phyloP scores from a whole-genome alignment of 2,888 invertebrate species.

The Marronus borbonicus region DNA sequence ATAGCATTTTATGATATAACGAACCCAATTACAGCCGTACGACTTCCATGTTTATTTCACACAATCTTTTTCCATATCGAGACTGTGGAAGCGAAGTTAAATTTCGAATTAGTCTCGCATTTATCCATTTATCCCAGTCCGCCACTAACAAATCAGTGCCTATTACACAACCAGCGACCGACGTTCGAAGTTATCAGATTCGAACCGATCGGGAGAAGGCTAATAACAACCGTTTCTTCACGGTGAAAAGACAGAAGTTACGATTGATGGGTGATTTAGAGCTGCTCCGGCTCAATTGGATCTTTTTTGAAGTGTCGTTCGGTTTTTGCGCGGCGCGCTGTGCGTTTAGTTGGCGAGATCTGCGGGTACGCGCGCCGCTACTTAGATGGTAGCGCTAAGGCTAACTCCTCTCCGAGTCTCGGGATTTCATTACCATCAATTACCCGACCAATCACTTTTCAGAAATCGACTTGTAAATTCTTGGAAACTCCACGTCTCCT shows the following conservation, averaged over 20 bases:
- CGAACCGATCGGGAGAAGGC: slow-evolving; percentile 6
- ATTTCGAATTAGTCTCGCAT: slow-evolving; percentile 17
- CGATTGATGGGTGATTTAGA: slow-evolving; percentile 38
- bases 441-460: slow-evolving; percentile 56
- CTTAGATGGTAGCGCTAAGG: slow-evolving; percentile 42
- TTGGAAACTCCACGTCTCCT: slow-evolving; percentile 35
- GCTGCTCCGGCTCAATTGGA: slow-evolving; percentile 27
- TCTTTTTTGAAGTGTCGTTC: slow-evolving; percentile 32
- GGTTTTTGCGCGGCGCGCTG: slow-evolving; percentile 15
- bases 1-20: slow-evolving; percentile 25
- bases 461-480: slow-evolving; percentile 55
- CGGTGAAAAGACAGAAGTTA: slow-evolving; percentile 14
- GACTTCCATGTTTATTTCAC: slow-evolving; percentile 31
- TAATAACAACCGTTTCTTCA: slow-evolving; percentile 31
- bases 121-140: slow-evolving; percentile 17
- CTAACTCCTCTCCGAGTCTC: slow-evolving; percentile 13
- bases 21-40: background rate
- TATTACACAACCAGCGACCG: slow-evolving; percentile 8
- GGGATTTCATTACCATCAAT: slow-evolving; percentile 55
- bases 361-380: background rate
- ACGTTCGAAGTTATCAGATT: slow-evolving; percentile 21
- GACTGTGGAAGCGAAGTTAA: slow-evolving; percentile 3
- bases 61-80: slow-evolving; percentile 22
- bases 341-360: background rate
- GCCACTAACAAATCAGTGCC: slow-evolving; percentile 27